Evolutionary conservation across 2,888 invertebrate species (phyloP).

Genomic region (Pardosa pseudoannulata): DNA sequence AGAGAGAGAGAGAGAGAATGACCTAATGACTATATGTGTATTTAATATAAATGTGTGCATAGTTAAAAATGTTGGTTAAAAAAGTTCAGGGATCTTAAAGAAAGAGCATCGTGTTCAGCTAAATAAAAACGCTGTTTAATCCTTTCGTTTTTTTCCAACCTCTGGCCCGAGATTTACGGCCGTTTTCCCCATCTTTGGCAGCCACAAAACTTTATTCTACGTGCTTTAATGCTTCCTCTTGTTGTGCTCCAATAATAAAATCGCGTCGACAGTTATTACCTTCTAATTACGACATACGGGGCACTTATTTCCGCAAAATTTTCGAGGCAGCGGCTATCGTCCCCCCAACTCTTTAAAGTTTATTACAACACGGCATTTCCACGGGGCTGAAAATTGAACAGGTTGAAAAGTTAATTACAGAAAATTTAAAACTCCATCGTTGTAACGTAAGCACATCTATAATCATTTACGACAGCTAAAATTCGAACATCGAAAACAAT

Average conservation of each 20-base stretch:
- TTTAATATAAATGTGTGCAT: too few relatives aligned
- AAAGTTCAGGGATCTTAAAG: too few relatives aligned
- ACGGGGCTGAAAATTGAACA: conserved; percentile 70
- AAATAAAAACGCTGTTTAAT: too few relatives aligned
- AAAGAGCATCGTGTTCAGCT: too few relatives aligned
- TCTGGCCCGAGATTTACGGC: too few relatives aligned
- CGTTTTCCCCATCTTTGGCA: too few relatives aligned
- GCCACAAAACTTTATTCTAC: background rate
- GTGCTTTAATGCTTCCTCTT: background rate
- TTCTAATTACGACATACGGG: conserved; percentile 47
- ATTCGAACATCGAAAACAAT: conserved; percentile 72
- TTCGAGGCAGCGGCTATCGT: conserved; percentile 8
- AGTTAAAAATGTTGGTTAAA: too few relatives aligned
- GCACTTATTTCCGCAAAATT: conserved; percentile 42
- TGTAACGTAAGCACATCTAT: conserved; percentile 68
- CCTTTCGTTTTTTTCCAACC: too few relatives aligned
- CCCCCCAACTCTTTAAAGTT: conserved; percentile 50
- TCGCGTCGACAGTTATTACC: conserved; percentile 24
- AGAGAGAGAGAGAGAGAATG: too few relatives aligned
- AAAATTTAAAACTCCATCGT: conserved; percentile 65
- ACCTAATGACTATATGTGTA: too few relatives aligned
- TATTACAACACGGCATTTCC: conserved; percentile 55
- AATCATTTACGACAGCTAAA: conserved; percentile 69
- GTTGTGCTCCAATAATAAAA: conserved; percentile 16
- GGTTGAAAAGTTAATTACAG: conserved; percentile 71